Percentiles rank a stretch among this genome's conserved stretches.
Conservation (phyloP, 35 echinoderm and acorn worm genomes). For the Holothuria glaberrima region DNA sequence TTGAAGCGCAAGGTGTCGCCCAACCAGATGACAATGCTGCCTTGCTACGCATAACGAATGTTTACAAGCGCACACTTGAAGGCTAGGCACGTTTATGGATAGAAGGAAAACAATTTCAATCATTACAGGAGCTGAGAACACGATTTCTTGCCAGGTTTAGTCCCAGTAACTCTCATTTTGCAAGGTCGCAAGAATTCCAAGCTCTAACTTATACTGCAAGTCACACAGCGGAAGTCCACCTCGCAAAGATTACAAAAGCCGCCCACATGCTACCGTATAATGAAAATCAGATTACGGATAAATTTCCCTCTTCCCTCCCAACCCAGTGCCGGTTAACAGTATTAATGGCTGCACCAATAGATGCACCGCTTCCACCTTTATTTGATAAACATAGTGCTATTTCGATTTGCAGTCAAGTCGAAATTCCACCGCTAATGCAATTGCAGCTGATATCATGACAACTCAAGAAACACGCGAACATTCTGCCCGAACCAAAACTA, state of each 20-base stretch:
- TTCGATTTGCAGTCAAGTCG: neutral
- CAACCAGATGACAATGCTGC: neutral
- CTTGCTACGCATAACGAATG: neutral
- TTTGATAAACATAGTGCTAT: neutral
- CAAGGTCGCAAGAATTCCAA: neutral
- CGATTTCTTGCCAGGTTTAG: conserved; percentile 30
- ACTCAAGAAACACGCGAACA: neutral
- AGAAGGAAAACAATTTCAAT: neutral
- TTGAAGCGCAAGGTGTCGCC: neutral
- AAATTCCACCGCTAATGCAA: neutral
- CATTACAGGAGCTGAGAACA: neutral
- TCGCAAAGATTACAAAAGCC: neutral
- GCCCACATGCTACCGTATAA: neutral
- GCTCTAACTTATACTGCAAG: neutral
- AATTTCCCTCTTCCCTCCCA: neutral
- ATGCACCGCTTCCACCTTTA: neutral
- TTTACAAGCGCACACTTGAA: neutral
- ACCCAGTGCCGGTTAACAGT: neutral
- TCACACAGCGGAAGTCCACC: neutral
- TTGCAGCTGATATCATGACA: neutral
- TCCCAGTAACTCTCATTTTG: neutral
- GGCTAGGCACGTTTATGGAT: conserved; percentile 13
- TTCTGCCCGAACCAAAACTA: neutral
- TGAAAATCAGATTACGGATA: neutral
- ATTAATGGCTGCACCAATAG: neutral